Evolutionary conservation across 2,797 vertebrate genomes (phyloP).

Genomic region (Glossophaga mutica): DNA sequence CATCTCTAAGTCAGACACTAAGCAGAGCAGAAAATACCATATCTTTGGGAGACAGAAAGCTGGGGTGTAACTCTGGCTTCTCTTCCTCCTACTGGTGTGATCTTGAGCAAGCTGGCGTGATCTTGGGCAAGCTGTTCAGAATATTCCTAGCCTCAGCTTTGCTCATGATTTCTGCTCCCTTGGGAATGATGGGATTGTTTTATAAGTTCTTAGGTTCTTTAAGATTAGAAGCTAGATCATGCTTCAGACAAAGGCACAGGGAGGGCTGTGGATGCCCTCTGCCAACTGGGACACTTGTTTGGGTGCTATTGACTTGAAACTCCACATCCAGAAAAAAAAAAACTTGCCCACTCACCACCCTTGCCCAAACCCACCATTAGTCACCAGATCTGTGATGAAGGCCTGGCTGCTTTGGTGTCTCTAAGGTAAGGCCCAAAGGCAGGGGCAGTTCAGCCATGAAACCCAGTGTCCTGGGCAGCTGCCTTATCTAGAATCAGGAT

Average conservation of each 20-base stretch:
- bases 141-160: neutral
- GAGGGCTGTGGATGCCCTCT: neutral
- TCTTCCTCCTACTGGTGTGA: neutral
- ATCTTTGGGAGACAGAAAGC: neutral
- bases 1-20: neutral
- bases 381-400: neutral
- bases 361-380: neutral
- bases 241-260: neutral
- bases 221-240: neutral
- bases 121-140: neutral
- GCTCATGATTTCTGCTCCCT: neutral
- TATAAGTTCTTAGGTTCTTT: neutral
- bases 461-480: neutral
- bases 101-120: neutral
- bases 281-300: neutral
- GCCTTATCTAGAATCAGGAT: neutral
- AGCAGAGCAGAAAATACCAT: neutral
- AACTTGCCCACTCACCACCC: neutral
- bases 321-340: neutral
- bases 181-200: neutral
- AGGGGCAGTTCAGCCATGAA: neutral
- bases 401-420: neutral
- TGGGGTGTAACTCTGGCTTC: neutral
- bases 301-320: neutral
- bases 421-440: neutral